Evolutionary conservation across 2,888 invertebrate species (phyloP).

Genomic region (Calliscelio sp.): DNA sequence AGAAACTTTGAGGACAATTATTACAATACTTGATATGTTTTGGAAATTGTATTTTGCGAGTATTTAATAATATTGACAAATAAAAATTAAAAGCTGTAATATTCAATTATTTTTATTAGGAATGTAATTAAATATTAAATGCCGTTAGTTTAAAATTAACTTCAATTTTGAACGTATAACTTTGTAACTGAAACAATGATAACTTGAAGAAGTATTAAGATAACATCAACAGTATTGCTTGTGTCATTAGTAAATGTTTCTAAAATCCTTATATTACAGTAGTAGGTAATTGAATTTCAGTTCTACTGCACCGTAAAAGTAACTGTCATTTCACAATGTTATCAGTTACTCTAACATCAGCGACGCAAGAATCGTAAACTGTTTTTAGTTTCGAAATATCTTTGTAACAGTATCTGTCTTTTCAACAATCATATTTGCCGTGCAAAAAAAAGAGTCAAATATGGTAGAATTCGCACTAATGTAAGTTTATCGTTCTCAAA

Average conservation of each 20-base stretch:
- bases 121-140: too few species aligned
- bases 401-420: not conserved
- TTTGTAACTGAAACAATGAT: too few species aligned
- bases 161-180: too few species aligned
- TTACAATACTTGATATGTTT: too few species aligned
- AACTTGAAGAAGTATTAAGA: too few species aligned
- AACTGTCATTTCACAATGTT: slow-evolving; percentile 2
- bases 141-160: too few species aligned
- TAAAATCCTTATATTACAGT: not conserved
- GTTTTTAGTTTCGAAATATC: not conserved
- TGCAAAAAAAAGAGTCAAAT: not conserved
- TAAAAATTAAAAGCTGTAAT: too few species aligned
- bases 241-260: not conserved
- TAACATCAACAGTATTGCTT: not conserved
- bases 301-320: not conserved
- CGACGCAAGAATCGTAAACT: not conserved
- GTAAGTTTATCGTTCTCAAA: not conserved
- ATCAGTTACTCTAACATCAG: not conserved
- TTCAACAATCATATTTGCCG: not conserved
- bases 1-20: too few species aligned
- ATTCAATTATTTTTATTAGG: too few species aligned
- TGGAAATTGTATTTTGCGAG: too few species aligned
- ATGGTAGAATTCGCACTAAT: not conserved
- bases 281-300: not conserved
- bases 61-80: too few species aligned